Conservation (phyloP, 2,888 invertebrate species). For the Troides helena region DNA sequence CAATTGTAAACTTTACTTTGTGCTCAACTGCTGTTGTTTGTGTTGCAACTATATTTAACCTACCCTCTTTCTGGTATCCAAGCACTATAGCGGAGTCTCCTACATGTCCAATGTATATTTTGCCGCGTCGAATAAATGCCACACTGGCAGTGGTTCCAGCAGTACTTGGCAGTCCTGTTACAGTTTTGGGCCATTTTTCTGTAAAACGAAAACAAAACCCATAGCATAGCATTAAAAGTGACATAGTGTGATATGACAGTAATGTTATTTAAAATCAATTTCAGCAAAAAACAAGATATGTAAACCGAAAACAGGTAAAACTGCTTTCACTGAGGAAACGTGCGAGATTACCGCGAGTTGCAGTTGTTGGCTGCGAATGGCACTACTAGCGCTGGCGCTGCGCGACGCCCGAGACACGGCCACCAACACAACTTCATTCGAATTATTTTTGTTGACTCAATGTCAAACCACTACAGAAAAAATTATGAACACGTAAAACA, state of each 20-base stretch:
- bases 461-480: conserved; percentile 74
- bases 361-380: too few relatives aligned
- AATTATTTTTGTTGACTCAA: conserved; percentile 66
- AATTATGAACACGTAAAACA: conserved; percentile 61
- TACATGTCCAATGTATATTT: conserved; percentile 98
- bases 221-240: conserved; percentile 1
- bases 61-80: conserved; percentile 87
- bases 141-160: conserved; percentile 98
- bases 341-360: conserved; percentile 56
- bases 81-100: conserved; percentile 98
- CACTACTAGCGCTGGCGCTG: too few relatives aligned
- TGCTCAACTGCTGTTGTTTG: too few relatives aligned
- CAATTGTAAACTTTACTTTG: too few relatives aligned
- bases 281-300: conserved; percentile 55
- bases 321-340: conserved; percentile 72
- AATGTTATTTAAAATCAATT: conserved; percentile 33
- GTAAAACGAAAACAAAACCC: conserved; percentile 39
- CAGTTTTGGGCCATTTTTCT: conserved; percentile 98
- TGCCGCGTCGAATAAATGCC: conserved; percentile 95
- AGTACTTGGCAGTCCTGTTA: conserved; percentile 96
- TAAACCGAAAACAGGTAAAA: conserved; percentile 64
- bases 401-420: too few relatives aligned
- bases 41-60: conserved; percentile 31
- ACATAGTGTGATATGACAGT: not conserved
- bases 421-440: conserved; percentile 37